Evolutionary conservation across 1,140 invertebrate genomes (phyloP).

Genomic region (Trichoplusia ni): DNA sequence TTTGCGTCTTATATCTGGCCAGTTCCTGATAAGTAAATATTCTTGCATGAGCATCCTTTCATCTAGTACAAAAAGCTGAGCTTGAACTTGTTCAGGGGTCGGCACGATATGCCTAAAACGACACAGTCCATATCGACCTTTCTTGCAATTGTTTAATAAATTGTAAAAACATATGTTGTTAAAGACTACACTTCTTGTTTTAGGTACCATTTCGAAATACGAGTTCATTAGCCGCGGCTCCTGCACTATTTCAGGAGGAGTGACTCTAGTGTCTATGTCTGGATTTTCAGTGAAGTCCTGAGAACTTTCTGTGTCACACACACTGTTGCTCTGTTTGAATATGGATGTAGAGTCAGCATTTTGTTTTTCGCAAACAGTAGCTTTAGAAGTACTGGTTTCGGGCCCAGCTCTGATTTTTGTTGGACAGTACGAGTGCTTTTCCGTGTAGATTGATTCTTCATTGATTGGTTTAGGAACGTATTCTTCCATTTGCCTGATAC

Average conservation of each 20-base stretch:
- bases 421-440: slow-evolving; percentile 44
- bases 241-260: background rate
- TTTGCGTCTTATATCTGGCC: slow-evolving; percentile 37
- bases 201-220: slow-evolving; percentile 29
- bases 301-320: background rate
- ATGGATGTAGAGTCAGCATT: slow-evolving; percentile 37
- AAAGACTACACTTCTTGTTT: slow-evolving; percentile 45
- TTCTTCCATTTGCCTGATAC: slow-evolving; percentile 37
- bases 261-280: background rate
- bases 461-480: slow-evolving; percentile 46
- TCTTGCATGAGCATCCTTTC: slow-evolving; percentile 54
- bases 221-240: slow-evolving; percentile 30
- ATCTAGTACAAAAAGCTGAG: slow-evolving; percentile 32
- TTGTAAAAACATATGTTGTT: slow-evolving; percentile 58
- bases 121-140: slow-evolving; percentile 34
- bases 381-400: slow-evolving; percentile 7
- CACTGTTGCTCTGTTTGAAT: slow-evolving; percentile 25
- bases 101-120: slow-evolving; percentile 44
- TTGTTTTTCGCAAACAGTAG: slow-evolving; percentile 54
- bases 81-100: slow-evolving; percentile 14
- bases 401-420: slow-evolving; percentile 35
- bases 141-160: slow-evolving; percentile 49
- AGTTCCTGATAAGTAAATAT: slow-evolving; percentile 49
- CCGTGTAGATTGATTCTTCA: background rate
- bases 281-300: background rate